A percentile compares a stretch with the other conserved stretches of the same genome.
phyloP scores from a whole-genome alignment of 2,113 vertebrate species.

The Calonectris borealis region DNA sequence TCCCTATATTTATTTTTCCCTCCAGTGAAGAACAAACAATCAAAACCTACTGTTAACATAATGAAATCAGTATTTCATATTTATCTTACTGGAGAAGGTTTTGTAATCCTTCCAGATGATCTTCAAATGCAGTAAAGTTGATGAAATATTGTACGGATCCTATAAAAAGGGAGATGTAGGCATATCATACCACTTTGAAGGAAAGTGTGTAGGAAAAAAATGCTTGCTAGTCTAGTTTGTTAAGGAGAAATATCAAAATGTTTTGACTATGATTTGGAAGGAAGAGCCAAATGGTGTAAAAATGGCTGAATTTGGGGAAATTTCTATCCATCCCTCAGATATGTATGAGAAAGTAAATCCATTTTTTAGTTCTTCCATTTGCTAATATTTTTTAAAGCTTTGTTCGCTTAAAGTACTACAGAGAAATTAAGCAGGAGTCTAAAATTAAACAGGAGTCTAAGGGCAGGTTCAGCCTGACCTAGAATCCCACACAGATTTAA shows the following conservation, averaged over 20 bases:
- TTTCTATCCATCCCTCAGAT: background rate
- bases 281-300: background rate
- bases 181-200: background rate
- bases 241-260: background rate
- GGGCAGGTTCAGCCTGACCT: background rate
- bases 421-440: background rate
- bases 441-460: background rate
- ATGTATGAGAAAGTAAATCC: background rate
- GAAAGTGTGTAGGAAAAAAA: background rate
- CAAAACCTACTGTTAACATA: background rate
- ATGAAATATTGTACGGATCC: background rate
- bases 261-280: background rate
- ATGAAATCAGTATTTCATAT: background rate
- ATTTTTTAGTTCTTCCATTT: background rate
- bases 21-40: background rate
- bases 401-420: background rate
- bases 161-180: background rate
- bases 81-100: background rate
- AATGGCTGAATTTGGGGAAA: background rate
- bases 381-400: background rate
- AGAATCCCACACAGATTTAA: background rate
- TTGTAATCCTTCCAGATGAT: background rate
- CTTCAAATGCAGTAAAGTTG: background rate
- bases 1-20: background rate
- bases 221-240: background rate